phyloP scores from a whole-genome alignment of 1,140 invertebrate species.

The Gyrodactylus bullatarudis region DNA sequence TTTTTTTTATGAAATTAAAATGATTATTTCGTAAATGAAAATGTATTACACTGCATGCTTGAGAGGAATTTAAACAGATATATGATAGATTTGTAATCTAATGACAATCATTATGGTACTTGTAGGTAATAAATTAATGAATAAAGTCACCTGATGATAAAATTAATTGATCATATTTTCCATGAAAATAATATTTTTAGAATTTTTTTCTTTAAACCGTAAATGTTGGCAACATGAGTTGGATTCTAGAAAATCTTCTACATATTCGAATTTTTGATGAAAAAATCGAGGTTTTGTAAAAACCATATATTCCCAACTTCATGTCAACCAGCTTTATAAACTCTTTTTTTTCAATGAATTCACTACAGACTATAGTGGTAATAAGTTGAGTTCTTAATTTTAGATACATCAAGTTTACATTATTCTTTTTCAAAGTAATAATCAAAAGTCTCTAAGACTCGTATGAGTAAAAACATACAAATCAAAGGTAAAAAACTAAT shows the following conservation, averaged over 20 bases:
- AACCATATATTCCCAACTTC: background rate
- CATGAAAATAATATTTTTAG: too few relatives aligned
- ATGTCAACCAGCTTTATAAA: background rate
- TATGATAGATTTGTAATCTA: background rate
- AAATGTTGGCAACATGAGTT: too few relatives aligned
- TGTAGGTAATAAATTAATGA: background rate
- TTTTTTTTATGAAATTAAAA: background rate
- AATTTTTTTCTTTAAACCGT: too few relatives aligned
- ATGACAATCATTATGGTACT: background rate
- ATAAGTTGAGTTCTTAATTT: too few relatives aligned
- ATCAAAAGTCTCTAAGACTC: background rate
- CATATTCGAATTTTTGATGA: too few relatives aligned
- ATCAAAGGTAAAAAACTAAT: background rate
- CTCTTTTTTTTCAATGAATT: background rate
- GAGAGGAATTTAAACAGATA: background rate
- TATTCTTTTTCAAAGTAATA: background rate
- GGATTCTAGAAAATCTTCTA: too few relatives aligned
- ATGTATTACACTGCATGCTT: background rate
- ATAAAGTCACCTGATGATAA: background rate
- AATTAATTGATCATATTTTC: background rate
- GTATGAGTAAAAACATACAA: too few relatives aligned
- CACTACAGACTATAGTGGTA: too few relatives aligned
- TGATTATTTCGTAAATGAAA: background rate
- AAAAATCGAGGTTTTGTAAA: too few relatives aligned
- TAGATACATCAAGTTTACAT: too few relatives aligned